phyloP scores from a whole-genome alignment of 2,888 invertebrate genomes.

The Drosophila melanosoma region DNA sequence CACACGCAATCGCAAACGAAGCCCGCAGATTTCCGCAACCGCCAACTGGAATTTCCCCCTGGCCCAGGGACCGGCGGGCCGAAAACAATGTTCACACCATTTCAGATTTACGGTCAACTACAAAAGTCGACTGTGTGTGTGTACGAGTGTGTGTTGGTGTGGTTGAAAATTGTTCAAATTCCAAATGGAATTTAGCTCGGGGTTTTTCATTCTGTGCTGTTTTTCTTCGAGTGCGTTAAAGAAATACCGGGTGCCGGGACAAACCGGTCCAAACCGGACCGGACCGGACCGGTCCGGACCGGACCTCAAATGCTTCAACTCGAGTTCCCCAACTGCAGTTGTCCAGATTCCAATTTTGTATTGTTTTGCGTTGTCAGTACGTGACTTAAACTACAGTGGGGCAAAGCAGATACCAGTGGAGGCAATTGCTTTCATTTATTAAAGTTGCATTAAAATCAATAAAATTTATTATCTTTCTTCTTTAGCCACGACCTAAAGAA shows the following conservation, averaged over 20 bases:
- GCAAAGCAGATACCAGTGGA: background rate
- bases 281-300: background rate
- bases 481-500: background rate
- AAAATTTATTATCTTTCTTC: background rate
- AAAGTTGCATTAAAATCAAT: background rate
- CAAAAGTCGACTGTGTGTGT: conserved; percentile 2
- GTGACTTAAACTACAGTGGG: conserved; percentile 31
- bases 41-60: conserved; percentile 44
- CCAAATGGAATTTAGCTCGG: conserved; percentile 39
- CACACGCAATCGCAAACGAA: conserved; percentile 67
- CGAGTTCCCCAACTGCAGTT: conserved; percentile 23
- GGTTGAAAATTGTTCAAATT: conserved; percentile 43
- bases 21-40: conserved; percentile 36
- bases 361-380: conserved; percentile 31
- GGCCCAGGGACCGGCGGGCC: background rate
- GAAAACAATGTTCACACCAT: conserved; percentile 25
- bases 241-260: conserved; percentile 28
- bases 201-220: conserved; percentile 25
- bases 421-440: background rate
- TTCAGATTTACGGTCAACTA: conserved; percentile 26
- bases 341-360: conserved; percentile 34
- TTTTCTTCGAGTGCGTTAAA: conserved; percentile 31
- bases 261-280: background rate
- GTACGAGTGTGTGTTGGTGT: background rate
- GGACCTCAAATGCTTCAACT: background rate